A percentile compares a stretch with the other conserved stretches of the same genome.
Conservation (phyloP, 2,113 vertebrate genomes). For the Oostethus manadensis region DNA sequence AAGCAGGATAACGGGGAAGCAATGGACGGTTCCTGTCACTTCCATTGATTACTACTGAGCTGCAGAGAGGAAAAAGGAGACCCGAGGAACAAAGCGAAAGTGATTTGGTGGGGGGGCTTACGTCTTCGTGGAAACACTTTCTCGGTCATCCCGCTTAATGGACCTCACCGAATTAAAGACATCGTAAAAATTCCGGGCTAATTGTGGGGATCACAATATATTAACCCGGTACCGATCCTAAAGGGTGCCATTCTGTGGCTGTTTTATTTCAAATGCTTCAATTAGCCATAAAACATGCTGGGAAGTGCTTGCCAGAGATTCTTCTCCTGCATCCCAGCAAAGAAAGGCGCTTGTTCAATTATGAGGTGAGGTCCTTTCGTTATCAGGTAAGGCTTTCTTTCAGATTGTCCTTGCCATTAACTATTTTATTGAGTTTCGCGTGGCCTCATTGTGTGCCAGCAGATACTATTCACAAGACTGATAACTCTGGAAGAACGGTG, state of each 20-base stretch:
- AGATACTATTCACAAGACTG: conserved; percentile 67
- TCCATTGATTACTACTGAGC: conserved; percentile 57
- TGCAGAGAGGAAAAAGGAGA: conserved; percentile 40
- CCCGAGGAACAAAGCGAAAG: conserved; percentile 47
- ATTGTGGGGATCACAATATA: conserved; percentile 83
- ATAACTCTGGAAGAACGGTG: conserved; percentile 53
- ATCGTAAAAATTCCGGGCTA: conserved; percentile 80
- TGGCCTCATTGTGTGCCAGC: conserved; percentile 60
- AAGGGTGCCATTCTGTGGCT: conserved; percentile 71
- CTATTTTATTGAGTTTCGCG: conserved; percentile 72
- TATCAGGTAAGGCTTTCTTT: conserved; percentile 68
- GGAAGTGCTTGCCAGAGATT: conserved; percentile 56
- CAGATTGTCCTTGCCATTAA: conserved; percentile 73
- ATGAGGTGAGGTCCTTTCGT: conserved; percentile 72
- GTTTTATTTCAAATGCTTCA: conserved; percentile 76
- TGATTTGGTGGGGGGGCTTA: conserved; percentile 3
- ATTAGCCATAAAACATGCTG: conserved; percentile 76
- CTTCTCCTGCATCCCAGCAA: conserved; percentile 29
- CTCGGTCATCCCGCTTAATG: conserved; percentile 74
- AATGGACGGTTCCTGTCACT: conserved; percentile 25
- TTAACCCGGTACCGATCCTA: conserved; percentile 74
- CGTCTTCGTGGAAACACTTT: conserved; percentile 58
- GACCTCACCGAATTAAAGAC: conserved; percentile 85
- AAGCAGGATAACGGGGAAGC: neutral
- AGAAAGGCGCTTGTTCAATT: conserved; percentile 69